Conservation (phyloP, 1,140 invertebrate species). For the Nomia melanderi region DNA sequence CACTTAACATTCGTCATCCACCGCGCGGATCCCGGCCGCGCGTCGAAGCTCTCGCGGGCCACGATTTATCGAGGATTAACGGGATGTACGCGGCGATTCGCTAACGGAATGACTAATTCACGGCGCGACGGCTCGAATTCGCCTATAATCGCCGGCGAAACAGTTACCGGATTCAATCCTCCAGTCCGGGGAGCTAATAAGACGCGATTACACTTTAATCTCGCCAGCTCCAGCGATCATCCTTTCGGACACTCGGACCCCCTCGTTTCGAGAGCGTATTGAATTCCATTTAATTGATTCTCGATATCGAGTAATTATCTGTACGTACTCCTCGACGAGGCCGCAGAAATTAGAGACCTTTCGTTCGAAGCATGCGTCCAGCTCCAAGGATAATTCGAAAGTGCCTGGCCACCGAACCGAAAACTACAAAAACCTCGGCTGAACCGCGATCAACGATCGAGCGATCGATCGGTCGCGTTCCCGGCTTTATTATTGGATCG, state of each 20-base stretch:
- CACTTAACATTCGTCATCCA: conserved; percentile 24
- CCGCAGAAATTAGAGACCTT: neutral
- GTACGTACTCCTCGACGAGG: neutral
- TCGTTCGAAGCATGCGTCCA: neutral
- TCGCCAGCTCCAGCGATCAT: neutral
- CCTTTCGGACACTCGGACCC: too few relatives aligned
- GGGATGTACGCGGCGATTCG: neutral
- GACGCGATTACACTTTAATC: neutral
- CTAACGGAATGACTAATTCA: neutral
- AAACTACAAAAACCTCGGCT: too few relatives aligned
- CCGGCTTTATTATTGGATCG: conserved; percentile 22
- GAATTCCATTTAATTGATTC: too few relatives aligned
- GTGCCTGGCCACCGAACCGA: neutral
- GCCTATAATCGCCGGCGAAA: too few relatives aligned
- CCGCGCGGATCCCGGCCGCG: neutral
- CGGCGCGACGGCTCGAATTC: neutral
- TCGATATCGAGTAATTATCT: too few relatives aligned
- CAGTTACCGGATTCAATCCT: neutral
- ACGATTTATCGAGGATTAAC: conserved; percentile 17
- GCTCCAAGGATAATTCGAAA: neutral
- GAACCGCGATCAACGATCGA: conserved; percentile 13
- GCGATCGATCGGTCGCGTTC: conserved; percentile 5
- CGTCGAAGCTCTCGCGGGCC: neutral
- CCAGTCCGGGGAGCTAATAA: neutral
- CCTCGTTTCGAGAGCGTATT: too few relatives aligned